Evolutionary conservation across 2,113 vertebrate genomes (phyloP).

Genomic region (Pedetes capensis): DNA sequence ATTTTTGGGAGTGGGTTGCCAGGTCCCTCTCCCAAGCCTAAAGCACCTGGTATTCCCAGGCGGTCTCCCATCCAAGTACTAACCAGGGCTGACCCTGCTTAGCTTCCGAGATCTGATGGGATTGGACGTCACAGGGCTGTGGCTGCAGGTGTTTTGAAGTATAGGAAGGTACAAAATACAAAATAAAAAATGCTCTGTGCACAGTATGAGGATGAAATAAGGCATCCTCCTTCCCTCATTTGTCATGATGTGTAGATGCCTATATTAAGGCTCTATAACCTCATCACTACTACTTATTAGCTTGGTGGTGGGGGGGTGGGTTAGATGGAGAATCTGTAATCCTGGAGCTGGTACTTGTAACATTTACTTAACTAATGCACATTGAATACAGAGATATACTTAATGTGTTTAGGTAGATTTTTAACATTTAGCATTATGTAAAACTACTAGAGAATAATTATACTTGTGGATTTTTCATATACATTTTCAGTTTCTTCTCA

Average conservation of each 20-base stretch:
- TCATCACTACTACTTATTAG: background rate
- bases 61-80: too few relatives aligned
- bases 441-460: background rate
- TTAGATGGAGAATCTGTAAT: background rate
- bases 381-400: background rate
- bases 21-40: too few relatives aligned
- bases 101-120: too few relatives aligned
- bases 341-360: background rate
- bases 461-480: background rate
- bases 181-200: background rate
- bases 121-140: too few relatives aligned
- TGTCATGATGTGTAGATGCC: background rate
- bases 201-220: background rate
- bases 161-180: background rate
- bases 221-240: background rate
- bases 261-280: background rate
- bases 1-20: too few relatives aligned
- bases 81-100: too few relatives aligned
- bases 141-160: too few relatives aligned
- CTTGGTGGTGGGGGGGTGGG: background rate
- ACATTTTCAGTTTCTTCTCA: conserved; percentile 25
- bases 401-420: background rate
- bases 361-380: background rate
- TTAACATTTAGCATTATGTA: background rate
- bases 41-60: too few relatives aligned